phyloP scores from a whole-genome alignment of 2,113 vertebrate genomes.

The Dasyprocta punctata region DNA sequence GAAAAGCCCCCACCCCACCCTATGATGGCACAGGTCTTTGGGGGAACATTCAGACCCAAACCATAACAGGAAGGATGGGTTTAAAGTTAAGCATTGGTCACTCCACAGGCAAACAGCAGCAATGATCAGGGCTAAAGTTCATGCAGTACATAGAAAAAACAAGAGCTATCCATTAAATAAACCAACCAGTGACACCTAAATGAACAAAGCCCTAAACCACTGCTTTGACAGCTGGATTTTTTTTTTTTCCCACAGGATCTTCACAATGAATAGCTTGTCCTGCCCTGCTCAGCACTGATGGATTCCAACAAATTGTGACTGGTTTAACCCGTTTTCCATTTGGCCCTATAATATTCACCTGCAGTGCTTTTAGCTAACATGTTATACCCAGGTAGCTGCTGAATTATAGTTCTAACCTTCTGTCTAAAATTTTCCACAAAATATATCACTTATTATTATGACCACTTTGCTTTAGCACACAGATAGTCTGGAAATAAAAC shows the following conservation, averaged over 20 bases:
- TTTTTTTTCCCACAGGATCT: background rate
- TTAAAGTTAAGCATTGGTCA: background rate
- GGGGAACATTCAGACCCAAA: background rate
- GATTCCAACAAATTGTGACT: background rate
- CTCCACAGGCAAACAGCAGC: background rate
- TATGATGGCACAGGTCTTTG: background rate
- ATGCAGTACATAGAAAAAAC: background rate
- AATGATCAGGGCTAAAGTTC: background rate
- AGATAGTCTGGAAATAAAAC: background rate
- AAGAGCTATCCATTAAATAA: background rate
- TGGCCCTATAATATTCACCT: background rate
- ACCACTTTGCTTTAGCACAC: background rate
- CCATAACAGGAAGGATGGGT: background rate
- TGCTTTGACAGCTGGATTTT: background rate
- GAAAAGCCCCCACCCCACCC: background rate
- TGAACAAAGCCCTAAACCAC: background rate
- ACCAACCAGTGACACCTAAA: background rate
- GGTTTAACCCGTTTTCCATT: background rate
- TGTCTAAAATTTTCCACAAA: background rate
- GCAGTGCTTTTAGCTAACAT: background rate
- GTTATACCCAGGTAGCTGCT: background rate
- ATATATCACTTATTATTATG: too few species aligned
- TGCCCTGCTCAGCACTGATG: background rate
- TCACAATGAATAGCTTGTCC: fast-evolving
- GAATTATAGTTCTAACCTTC: background rate